Percentiles rank a stretch among this genome's conserved stretches.
phyloP scores from a whole-genome alignment of 1,140 invertebrate species.

The Papilio polyxenes region DNA sequence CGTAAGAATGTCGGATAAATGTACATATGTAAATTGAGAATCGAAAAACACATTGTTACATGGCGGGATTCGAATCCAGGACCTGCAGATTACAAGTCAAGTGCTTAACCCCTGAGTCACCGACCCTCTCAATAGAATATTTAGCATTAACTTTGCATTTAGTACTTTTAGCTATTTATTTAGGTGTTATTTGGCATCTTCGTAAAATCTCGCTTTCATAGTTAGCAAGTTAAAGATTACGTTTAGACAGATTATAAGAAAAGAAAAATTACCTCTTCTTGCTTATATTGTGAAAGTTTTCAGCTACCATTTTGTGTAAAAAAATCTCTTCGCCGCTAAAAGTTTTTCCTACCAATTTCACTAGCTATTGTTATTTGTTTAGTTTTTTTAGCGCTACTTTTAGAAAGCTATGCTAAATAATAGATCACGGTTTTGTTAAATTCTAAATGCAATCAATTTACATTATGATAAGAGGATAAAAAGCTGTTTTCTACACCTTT shows the following conservation, averaged over 20 bases:
- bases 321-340: not conserved
- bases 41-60: no score
- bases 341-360: slow-evolving; percentile 3
- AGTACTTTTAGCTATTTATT: not conserved
- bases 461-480: slow-evolving; percentile 5
- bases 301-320: not conserved
- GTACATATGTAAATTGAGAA: no score
- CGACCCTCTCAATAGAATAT: no score
- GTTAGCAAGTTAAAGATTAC: not conserved
- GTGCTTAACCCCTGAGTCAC: no score
- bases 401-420: slow-evolving; percentile 32
- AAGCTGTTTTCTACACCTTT: not conserved
- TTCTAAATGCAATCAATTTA: slow-evolving; percentile 17
- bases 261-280: not conserved
- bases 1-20: no score
- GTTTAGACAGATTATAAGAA: not conserved
- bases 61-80: no score
- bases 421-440: slow-evolving; percentile 25
- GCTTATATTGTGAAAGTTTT: slow-evolving; percentile 8
- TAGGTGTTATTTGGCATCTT: not conserved
- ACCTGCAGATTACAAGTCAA: no score
- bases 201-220: not conserved
- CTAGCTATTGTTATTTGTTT: not conserved
- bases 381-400: slow-evolving; percentile 24
- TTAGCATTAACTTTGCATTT: not conserved